A percentile compares a stretch with the other conserved stretches of the same genome.
Conservation (phyloP, 2,797 vertebrate genomes). For the Trichosurus vulpecula region DNA sequence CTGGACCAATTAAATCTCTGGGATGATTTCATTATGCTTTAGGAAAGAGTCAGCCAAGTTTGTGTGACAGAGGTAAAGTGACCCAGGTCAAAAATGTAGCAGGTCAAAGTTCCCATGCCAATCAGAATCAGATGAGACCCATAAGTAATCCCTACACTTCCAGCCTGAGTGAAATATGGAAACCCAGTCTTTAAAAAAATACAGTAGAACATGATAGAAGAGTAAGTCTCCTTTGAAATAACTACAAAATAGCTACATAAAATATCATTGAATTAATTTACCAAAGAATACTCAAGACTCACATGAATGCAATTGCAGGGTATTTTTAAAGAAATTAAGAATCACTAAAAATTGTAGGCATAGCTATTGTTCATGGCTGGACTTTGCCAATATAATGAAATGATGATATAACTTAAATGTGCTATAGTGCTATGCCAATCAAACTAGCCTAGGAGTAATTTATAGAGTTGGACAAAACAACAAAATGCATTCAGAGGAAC, state of each 20-base stretch:
- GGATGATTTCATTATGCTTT: neutral
- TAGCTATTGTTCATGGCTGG: neutral
- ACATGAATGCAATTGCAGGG: neutral
- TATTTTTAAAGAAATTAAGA: neutral
- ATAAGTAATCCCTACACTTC: neutral
- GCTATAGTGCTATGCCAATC: neutral
- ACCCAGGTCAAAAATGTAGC: neutral
- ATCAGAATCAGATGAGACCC: neutral
- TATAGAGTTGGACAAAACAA: neutral
- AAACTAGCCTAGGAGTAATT: neutral
- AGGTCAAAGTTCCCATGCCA: neutral
- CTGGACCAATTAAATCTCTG: neutral
- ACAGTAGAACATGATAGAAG: neutral
- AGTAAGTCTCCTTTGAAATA: neutral
- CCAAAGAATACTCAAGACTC: neutral
- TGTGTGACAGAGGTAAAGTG: neutral
- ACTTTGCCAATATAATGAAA: neutral
- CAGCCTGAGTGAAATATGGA: neutral
- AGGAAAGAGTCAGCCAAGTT: neutral
- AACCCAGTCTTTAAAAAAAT: neutral
- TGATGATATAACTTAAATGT: neutral
- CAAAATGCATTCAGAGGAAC: neutral
- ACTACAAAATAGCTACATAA: neutral
- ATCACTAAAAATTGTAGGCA: neutral
- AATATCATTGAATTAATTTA: neutral